Evolutionary conservation across 1,140 invertebrate genomes (phyloP), one percentile per base, ranked within the genome.

Genomic region (Paramacrobiotus metropolitanus): DNA sequence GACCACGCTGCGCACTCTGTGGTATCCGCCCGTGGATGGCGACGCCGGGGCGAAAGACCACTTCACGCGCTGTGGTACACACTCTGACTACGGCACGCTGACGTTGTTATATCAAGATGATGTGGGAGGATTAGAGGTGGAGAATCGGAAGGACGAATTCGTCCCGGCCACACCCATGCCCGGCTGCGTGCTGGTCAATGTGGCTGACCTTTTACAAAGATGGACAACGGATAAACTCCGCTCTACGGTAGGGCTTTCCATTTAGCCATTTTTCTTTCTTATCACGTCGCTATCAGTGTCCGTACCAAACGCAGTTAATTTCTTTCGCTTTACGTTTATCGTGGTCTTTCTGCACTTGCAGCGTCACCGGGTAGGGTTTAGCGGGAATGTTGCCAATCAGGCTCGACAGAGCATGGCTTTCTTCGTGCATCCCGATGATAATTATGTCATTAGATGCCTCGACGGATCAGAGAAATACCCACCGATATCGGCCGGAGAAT

Each of bases 151-250:
- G 62, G 78, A 80, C 28, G 78, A 80, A 64, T 88, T 84, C 82
- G 75, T 81, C 65, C 75, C 80, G 29, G 84, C 85, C 0, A 81
- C 82, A 1, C 83, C 86, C 67, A 75, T 87, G 30, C 82, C 83
- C 0, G 83, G 82, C 30, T 81, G 84, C 9, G 81, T 87, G 64
- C 72, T 87, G 21, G 77, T 87, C 30, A 85, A 85, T 67, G 80
- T 82, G 28, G 86, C 84, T 24, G 83, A 87, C 67, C 76, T 86
- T 59, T 70, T 88, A 31, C 80, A 82, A 48, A 75, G 77, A 40
- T 87, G 84, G 85, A 86, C 84, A 9, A 77, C 78, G 30, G 80
- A 81, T 59, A 74, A 77, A 40, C 78, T 85, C 61, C 77, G 79
- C 15, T 82, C 85, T 48, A 74, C 85, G 67, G 82, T 83, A 70